Evolutionary conservation across 1,140 invertebrate species (phyloP).

Genomic region (Pachyrhynchus sulphureomaculatus): DNA sequence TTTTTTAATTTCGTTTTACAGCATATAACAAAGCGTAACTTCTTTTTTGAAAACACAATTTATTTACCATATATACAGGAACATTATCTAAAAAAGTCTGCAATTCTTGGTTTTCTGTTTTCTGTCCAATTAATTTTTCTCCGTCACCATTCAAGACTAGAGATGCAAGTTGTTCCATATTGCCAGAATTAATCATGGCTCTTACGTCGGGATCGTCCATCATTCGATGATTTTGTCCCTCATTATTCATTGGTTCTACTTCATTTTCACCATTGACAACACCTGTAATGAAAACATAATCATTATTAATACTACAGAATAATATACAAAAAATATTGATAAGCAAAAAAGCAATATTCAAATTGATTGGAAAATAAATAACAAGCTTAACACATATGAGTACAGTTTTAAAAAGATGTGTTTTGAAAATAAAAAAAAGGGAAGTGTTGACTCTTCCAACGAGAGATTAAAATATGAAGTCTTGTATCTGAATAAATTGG

Average conservation of each 20-base stretch:
- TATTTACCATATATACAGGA: conserved; percentile 82
- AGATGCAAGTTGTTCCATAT: conserved; percentile 86
- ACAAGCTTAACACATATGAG: too few relatives aligned
- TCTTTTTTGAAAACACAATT: not conserved
- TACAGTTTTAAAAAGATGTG: too few relatives aligned
- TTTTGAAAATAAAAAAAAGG: too few relatives aligned
- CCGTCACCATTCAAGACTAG: conserved; percentile 86
- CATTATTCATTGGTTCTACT: conserved; percentile 60
- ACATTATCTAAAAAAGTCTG: conserved; percentile 89
- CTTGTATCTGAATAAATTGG: too few relatives aligned
- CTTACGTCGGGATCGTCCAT: conserved; percentile 58
- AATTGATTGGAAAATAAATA: too few relatives aligned
- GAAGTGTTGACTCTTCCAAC: too few relatives aligned
- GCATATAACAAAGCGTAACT: too few relatives aligned
- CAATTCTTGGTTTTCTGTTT: conserved; percentile 75
- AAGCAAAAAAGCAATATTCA: not conserved
- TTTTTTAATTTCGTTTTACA: too few relatives aligned
- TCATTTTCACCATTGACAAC: conserved; percentile 65
- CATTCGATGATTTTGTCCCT: conserved; percentile 49
- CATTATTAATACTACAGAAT: not conserved
- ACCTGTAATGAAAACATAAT: conserved; percentile 37
- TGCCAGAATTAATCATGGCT: conserved; percentile 69
- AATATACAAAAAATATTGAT: too few relatives aligned
- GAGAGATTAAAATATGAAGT: too few relatives aligned
- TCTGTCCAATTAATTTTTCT: conserved; percentile 70